Evolutionary conservation across 2,888 invertebrate genomes (phyloP).

Genomic region (Atrina japonica): DNA sequence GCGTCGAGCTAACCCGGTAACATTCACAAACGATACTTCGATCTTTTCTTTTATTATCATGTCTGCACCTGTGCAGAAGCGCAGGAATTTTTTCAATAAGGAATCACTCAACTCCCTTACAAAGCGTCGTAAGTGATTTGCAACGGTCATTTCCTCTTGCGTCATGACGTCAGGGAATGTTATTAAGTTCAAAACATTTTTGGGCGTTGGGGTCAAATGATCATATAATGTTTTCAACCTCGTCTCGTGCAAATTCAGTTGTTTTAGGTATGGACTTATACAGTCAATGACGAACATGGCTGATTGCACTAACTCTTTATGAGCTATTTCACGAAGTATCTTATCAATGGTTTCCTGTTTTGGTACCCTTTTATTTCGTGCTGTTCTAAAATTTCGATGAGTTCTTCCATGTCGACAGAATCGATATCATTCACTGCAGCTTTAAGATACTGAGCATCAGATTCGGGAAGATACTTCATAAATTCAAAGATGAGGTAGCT

Average conservation of each 20-base stretch:
- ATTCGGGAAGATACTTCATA: conserved; percentile 31
- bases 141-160: conserved; percentile 23
- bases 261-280: conserved; percentile 30
- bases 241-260: conserved; percentile 8
- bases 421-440: conserved; percentile 31
- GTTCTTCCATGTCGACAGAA: conserved; percentile 40
- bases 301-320: conserved; percentile 46
- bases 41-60: conserved; percentile 22
- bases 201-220: not conserved
- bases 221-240: conserved; percentile 15
- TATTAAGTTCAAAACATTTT: not conserved
- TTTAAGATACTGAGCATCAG: conserved; percentile 28
- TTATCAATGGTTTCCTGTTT: conserved; percentile 37
- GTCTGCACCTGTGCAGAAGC: conserved; percentile 35
- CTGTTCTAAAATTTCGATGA: conserved; percentile 11
- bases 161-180: conserved; percentile 30
- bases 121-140: conserved; percentile 20
- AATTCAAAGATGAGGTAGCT: conserved; percentile 34
- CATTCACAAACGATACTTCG: conserved; percentile 33
- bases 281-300: conserved; percentile 47
- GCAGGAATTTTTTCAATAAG: conserved; percentile 23
- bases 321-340: conserved; percentile 42
- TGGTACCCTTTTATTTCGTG: conserved; percentile 22
- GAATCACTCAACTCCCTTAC: conserved; percentile 20
- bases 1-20: conserved; percentile 26